phyloP scores from a whole-genome alignment of 30 jellyfish, hydroid and myxozoan genomes.

The Nemopilema nomurai region DNA sequence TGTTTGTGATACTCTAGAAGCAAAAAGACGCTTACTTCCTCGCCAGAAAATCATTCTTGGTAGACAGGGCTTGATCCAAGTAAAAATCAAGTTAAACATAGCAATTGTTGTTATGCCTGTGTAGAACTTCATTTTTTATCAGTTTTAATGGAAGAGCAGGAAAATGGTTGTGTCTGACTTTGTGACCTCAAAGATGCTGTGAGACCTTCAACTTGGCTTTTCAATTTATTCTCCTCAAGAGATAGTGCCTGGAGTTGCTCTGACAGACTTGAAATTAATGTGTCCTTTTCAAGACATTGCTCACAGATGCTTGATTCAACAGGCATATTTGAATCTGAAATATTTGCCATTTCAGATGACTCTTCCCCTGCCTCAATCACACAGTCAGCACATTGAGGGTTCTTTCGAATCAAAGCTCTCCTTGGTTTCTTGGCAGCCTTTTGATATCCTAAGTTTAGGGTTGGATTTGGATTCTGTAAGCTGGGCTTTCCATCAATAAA shows the following conservation, averaged over 20 bases:
- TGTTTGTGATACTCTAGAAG: constrained; percentile 5
- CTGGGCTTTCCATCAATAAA: constrained; percentile 1
- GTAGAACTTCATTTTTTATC: constrained; percentile 39
- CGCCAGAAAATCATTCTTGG: constrained; percentile 28
- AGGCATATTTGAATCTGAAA: constrained; percentile 1
- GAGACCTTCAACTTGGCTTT: background rate
- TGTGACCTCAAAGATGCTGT: background rate
- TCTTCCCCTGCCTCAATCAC: background rate
- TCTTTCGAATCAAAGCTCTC: constrained; percentile 4
- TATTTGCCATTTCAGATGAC: background rate
- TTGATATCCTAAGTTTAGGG: background rate
- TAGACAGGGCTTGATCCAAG: constrained; percentile 35
- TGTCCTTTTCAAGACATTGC: constrained; percentile 17
- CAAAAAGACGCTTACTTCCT: background rate
- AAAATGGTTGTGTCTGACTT: constrained; percentile 11
- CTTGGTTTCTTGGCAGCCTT: constrained; percentile 14
- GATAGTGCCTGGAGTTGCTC: background rate
- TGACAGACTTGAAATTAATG: constrained; percentile 5
- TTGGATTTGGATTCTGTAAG: background rate
- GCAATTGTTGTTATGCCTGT: constrained; percentile 37
- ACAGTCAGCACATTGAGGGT: background rate
- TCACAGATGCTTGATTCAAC: background rate
- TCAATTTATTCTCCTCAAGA: background rate
- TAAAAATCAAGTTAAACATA: constrained; percentile 23
- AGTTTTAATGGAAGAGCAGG: constrained; percentile 23